phyloP scores from a whole-genome alignment of 2,797 vertebrate species.

The Discoglossus pictus region DNA sequence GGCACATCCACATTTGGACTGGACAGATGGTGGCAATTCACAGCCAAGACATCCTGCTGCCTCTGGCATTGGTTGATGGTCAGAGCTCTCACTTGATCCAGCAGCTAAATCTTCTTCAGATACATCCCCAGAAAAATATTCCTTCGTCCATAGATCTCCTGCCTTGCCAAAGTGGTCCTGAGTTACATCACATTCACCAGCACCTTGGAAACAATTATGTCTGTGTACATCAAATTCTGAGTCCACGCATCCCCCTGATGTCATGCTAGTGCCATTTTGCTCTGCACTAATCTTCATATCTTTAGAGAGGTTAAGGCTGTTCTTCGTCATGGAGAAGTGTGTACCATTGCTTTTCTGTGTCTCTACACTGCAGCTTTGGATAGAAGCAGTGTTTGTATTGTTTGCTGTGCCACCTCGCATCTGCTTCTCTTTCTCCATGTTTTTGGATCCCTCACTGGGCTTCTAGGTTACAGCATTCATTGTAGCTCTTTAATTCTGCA shows the following conservation, averaged over 20 bases:
- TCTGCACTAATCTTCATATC: conserved; percentile 2
- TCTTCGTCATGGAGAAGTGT: conserved; percentile 30
- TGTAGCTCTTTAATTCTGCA: conserved; percentile 52
- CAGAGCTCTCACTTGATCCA: background rate
- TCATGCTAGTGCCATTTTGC: background rate
- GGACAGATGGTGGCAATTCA: background rate
- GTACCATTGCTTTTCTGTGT: conserved; percentile 43
- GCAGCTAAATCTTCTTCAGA: conserved; percentile 5
- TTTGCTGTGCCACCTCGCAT: conserved; percentile 42
- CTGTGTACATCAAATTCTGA: conserved; percentile 13
- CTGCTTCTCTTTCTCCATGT: conserved; percentile 31
- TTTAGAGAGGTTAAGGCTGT: background rate
- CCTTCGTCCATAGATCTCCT: conserved; percentile 18
- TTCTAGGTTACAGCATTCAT: conserved; percentile 64
- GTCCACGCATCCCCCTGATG: background rate
- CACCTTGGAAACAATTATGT: background rate
- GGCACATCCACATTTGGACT: background rate
- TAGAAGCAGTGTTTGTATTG: conserved; percentile 28
- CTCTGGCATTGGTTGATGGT: background rate
- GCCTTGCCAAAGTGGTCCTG: background rate
- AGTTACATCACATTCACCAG: background rate
- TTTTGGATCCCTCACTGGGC: background rate
- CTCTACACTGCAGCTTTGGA: background rate
- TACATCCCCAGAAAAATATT: conserved; percentile 11
- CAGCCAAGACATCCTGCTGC: background rate